Evolutionary conservation across 2,113 vertebrate species (phyloP).

Genomic region (Mirza zaza): DNA sequence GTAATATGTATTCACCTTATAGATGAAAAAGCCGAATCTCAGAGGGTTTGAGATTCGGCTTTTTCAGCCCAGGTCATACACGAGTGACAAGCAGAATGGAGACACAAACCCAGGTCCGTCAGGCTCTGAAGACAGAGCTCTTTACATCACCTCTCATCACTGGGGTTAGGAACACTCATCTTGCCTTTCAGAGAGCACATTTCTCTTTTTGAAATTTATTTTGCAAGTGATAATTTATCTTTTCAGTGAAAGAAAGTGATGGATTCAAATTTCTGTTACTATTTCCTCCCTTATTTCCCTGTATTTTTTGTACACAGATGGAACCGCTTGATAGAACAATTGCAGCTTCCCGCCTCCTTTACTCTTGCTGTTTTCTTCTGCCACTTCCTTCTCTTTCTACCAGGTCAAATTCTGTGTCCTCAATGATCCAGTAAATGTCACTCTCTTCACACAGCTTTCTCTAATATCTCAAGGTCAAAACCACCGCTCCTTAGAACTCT

Average conservation of each 20-base stretch:
- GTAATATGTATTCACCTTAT: background rate
- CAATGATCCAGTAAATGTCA: background rate
- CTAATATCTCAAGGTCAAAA: background rate
- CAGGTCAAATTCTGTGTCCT: background rate
- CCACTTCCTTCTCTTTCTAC: background rate
- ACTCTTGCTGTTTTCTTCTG: background rate
- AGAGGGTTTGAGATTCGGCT: background rate
- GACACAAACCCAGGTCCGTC: background rate
- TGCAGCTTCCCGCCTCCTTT: background rate
- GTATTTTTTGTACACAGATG: background rate
- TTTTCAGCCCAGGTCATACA: background rate
- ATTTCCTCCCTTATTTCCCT: background rate
- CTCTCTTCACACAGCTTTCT: background rate
- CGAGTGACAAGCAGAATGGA: background rate
- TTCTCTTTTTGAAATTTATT: background rate
- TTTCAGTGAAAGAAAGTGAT: background rate
- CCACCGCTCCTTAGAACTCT: background rate
- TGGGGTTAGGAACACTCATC: background rate
- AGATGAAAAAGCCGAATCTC: background rate
- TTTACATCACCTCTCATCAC: accelerated
- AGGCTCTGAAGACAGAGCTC: background rate
- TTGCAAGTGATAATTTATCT: background rate
- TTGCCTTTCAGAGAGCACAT: background rate
- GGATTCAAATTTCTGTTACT: background rate
- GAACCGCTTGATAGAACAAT: background rate